phyloP scores from a whole-genome alignment of 2,113 vertebrate species.

The Epinephelus moara region DNA sequence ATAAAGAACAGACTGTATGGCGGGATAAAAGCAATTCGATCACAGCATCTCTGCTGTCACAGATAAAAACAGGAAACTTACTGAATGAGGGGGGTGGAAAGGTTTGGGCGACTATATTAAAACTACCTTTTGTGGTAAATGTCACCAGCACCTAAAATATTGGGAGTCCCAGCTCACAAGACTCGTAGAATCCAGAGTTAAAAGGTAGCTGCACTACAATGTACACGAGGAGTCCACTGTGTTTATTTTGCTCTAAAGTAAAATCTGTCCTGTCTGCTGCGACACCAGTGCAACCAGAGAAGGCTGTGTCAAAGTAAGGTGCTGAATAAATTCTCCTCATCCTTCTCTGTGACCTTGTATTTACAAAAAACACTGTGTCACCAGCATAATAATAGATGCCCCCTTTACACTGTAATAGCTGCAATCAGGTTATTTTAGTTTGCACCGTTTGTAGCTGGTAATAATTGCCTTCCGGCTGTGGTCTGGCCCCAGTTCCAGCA shows the following conservation, averaged over 20 bases:
- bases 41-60: conserved; percentile 48
- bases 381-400: conserved; percentile 21
- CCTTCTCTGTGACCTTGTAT: conserved; percentile 33
- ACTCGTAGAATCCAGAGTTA: conserved; percentile 53
- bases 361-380: conserved; percentile 30
- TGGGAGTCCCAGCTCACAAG: conserved; percentile 44
- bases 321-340: conserved; percentile 57
- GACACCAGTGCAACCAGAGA: conserved; percentile 27
- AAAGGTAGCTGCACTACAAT: conserved; percentile 74
- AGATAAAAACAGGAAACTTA: conserved; percentile 66
- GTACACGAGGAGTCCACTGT: conserved; percentile 37
- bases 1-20: conserved; percentile 35
- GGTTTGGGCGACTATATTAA: conserved; percentile 42
- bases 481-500: conserved; percentile 35
- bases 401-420: conserved; percentile 28
- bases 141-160: conserved; percentile 65
- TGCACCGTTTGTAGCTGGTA: conserved; percentile 30
- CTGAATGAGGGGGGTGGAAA: background rate
- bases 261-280: conserved; percentile 24
- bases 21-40: conserved; percentile 65
- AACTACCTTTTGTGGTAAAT: conserved; percentile 49
- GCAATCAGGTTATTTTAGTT: conserved; percentile 15
- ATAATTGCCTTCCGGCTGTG: background rate
- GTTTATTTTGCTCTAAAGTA: conserved; percentile 19
- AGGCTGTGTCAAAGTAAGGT: conserved; percentile 59